Percentiles rank a stretch among this genome's conserved stretches.
These are phyloP conservation scores for Nomada goodeniana DNA, from an alignment of 2,888 invertebrate genomes.

Conservation along the genomic window DNA sequence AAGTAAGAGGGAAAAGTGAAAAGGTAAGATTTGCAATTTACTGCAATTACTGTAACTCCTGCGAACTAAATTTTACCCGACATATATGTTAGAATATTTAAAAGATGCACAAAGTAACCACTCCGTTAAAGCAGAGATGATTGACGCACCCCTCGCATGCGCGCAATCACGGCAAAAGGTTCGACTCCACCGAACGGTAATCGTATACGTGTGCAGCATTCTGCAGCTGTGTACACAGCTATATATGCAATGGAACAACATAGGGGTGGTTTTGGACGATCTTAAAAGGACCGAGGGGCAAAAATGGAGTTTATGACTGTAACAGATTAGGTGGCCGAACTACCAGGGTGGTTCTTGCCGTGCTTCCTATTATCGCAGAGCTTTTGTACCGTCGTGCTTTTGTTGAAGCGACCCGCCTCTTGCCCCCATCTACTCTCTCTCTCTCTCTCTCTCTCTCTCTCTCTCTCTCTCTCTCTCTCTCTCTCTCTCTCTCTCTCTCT, in stretches of 20 bases:
- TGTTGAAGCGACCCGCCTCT: conserved; percentile 59
- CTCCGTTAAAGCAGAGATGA: conserved; percentile 35
- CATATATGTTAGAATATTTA: not conserved
- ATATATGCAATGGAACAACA: conserved; percentile 10
- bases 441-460: conserved; percentile 11
- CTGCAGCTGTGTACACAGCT: conserved; percentile 1
- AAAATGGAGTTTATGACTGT: conserved; percentile 83
- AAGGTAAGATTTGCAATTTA: no score
- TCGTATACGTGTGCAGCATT: not conserved
- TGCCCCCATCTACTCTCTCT: conserved; percentile 30
- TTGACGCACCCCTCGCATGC: conserved; percentile 21
- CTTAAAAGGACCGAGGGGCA: conserved; percentile 72
- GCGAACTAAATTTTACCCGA: not conserved
- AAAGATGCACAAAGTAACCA: conserved; percentile 14
- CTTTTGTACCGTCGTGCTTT: conserved; percentile 73
- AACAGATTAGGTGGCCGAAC: conserved; percentile 82
- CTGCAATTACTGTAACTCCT: not conserved
- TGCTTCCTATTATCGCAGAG: conserved; percentile 72
- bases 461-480: no score
- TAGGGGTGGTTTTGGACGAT: conserved; percentile 59
- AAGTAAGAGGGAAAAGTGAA: no score
- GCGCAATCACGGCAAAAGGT: conserved; percentile 56
- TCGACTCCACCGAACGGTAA: conserved; percentile 39
- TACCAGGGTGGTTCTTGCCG: conserved; percentile 72
- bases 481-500: no score